Percentiles rank a stretch among this genome's conserved stretches.
Conservation (phyloP, 2,888 invertebrate genomes). For the Drosophila cyrtoloma region DNA sequence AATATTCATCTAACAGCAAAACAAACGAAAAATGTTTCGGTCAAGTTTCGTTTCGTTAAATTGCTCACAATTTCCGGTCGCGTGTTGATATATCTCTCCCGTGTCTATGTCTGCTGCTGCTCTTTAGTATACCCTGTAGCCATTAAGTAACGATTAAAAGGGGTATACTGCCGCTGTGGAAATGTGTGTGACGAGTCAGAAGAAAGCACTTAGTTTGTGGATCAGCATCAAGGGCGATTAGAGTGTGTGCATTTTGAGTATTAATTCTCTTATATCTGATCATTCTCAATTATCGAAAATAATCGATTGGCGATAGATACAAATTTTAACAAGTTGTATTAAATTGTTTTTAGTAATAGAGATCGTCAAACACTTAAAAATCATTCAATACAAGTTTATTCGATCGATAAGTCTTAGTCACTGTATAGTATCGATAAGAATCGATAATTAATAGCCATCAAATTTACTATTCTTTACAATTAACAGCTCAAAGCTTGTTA, state of each 20-base stretch:
- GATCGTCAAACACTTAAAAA: rapidly evolving
- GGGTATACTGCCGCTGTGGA: background rate
- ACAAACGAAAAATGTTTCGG: slow-evolving; percentile 46
- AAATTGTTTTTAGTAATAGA: rapidly evolving
- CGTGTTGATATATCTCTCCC: slow-evolving; percentile 63
- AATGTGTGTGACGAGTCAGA: background rate
- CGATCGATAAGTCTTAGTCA: background rate
- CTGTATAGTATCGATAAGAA: background rate
- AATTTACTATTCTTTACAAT: no score
- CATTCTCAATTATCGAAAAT: background rate
- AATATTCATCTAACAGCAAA: slow-evolving; percentile 36
- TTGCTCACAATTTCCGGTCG: slow-evolving; percentile 83
- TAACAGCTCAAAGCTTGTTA: no score
- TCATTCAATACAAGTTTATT: background rate
- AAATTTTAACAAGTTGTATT: rapidly evolving
- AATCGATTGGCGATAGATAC: background rate
- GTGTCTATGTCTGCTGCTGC: slow-evolving; percentile 3
- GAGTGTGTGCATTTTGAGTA: background rate
- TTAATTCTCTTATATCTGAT: background rate
- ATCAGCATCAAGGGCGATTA: rapidly evolving
- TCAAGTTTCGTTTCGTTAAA: slow-evolving; percentile 66
- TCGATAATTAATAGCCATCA: background rate
- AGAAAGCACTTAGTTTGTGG: background rate
- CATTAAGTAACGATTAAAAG: background rate
- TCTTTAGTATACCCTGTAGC: slow-evolving; percentile 12